phyloP scores from a whole-genome alignment of 1,140 invertebrate genomes.

The Lysiphlebus fabarum region DNA sequence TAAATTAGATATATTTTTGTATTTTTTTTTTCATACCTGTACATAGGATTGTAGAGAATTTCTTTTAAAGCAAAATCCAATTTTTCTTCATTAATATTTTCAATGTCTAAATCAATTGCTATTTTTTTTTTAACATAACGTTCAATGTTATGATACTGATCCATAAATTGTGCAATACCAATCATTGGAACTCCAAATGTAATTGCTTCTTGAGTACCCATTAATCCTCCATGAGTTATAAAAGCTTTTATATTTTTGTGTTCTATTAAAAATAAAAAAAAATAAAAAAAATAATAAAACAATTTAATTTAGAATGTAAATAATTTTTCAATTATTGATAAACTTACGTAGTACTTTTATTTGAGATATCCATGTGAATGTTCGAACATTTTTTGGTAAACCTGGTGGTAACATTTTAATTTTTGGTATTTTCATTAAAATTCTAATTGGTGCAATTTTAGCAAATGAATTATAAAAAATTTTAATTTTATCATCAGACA shows the following conservation, averaged over 20 bases:
- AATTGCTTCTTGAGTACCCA: slow-evolving; percentile 52
- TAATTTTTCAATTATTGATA: background rate
- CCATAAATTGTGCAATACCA: slow-evolving; percentile 44
- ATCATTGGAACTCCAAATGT: slow-evolving; percentile 52
- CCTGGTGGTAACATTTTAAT: slow-evolving; percentile 22
- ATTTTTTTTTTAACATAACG: slow-evolving; percentile 22
- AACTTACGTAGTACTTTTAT: slow-evolving; percentile 28
- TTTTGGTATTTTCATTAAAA: slow-evolving; percentile 31
- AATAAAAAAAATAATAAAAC: too few relatives aligned
- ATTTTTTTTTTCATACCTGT: background rate
- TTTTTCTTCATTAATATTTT: slow-evolving; percentile 5
- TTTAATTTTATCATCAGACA: slow-evolving; percentile 15
- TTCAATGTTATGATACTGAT: slow-evolving; percentile 33
- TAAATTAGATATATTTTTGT: background rate
- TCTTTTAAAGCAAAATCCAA: background rate
- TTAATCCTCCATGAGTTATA: slow-evolving; percentile 54
- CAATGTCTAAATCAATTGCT: slow-evolving; percentile 6
- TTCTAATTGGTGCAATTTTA: slow-evolving; percentile 33
- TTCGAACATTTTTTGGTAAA: slow-evolving; percentile 28
- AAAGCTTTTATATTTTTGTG: slow-evolving; percentile 50
- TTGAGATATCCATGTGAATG: slow-evolving; percentile 30
- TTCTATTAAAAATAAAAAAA: slow-evolving; percentile 32
- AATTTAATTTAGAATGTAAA: background rate
- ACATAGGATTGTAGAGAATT: background rate
- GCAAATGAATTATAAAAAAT: slow-evolving; percentile 25